A percentile compares a stretch with the other conserved stretches of the same genome.
Evolutionary conservation across 1,140 invertebrate genomes (phyloP).

Genomic region (Matsumurasca onukii): DNA sequence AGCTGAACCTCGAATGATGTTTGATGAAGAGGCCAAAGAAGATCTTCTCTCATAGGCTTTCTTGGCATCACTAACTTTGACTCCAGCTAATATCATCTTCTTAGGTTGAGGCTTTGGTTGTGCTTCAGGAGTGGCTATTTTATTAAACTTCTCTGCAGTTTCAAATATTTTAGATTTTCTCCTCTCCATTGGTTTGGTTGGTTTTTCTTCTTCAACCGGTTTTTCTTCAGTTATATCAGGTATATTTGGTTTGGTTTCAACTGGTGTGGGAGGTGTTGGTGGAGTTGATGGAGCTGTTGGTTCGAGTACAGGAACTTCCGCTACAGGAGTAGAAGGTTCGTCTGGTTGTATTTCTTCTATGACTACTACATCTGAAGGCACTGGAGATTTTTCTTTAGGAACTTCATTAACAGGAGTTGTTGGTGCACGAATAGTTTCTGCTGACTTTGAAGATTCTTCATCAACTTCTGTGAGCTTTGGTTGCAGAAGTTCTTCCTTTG

Average conservation of each 20-base stretch:
- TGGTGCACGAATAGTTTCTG: slow-evolving; percentile 7
- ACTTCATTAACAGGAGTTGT: slow-evolving; percentile 24
- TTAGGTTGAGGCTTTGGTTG: slow-evolving; percentile 62
- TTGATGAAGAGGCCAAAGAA: slow-evolving; percentile 49
- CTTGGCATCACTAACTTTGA: slow-evolving; percentile 80
- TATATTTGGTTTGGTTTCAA: too few relatives aligned
- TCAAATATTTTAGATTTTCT: slow-evolving; percentile 68
- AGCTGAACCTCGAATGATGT: slow-evolving; percentile 1
- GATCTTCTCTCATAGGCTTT: slow-evolving; percentile 79
- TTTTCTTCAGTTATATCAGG: slow-evolving; percentile 40
- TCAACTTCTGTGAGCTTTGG: slow-evolving; percentile 35
- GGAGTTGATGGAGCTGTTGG: not conserved
- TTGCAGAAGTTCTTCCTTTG: slow-evolving; percentile 33
- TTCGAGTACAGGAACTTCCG: slow-evolving; percentile 29
- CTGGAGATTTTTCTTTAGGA: slow-evolving; percentile 10
- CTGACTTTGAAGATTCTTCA: slow-evolving; percentile 30
- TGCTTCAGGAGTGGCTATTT: slow-evolving; percentile 50
- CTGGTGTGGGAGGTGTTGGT: slow-evolving; percentile 32
- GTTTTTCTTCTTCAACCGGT: slow-evolving; percentile 45
- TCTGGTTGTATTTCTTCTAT: slow-evolving; percentile 29
- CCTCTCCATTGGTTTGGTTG: slow-evolving; percentile 51
- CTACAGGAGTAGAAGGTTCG: slow-evolving; percentile 42
- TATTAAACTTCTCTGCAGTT: slow-evolving; percentile 69
- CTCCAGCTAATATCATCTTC: slow-evolving; percentile 75
- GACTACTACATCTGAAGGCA: slow-evolving; percentile 6